phyloP scores from a whole-genome alignment of 1,140 invertebrate genomes.

The Lepidostoma basale region DNA sequence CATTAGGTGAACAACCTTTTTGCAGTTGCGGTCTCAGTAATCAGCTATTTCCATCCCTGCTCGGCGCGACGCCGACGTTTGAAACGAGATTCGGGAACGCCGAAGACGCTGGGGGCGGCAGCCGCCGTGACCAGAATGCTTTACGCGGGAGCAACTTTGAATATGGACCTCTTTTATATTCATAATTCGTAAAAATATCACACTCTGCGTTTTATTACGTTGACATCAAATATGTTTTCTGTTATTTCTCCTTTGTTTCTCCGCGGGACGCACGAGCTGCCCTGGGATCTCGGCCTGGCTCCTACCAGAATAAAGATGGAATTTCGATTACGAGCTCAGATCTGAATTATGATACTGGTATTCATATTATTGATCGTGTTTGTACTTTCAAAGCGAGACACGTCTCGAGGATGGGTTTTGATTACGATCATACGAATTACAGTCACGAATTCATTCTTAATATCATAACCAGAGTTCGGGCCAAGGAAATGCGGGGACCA shows the following conservation, averaged over 20 bases:
- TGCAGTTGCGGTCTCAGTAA: neutral
- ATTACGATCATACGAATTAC: neutral
- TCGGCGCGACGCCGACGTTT: no score
- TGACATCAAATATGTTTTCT: conserved; percentile 34
- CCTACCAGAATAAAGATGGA: neutral
- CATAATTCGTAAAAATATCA: conserved; percentile 40
- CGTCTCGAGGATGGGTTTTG: neutral
- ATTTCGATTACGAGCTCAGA: conserved; percentile 9
- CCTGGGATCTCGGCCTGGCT: neutral
- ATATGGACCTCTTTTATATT: conserved; percentile 34
- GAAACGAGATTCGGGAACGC: neutral
- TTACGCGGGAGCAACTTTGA: conserved; percentile 6
- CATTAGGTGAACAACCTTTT: neutral
- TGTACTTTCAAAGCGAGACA: neutral
- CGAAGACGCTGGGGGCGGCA: conserved; percentile 1
- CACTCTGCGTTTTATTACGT: conserved; percentile 34
- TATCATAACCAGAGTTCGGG: no score
- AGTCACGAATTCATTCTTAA: no score
- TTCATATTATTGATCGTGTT: neutral
- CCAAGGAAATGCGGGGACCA: no score
- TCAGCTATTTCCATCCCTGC: neutral
- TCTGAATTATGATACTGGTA: conserved; percentile 16
- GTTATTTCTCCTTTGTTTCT: conserved; percentile 28
- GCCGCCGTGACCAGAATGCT: conserved; percentile 28
- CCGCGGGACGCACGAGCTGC: neutral